Base-by-base conservation (phyloP, 2,888 invertebrate genomes). In the Boloria euphrosyne region DNA sequence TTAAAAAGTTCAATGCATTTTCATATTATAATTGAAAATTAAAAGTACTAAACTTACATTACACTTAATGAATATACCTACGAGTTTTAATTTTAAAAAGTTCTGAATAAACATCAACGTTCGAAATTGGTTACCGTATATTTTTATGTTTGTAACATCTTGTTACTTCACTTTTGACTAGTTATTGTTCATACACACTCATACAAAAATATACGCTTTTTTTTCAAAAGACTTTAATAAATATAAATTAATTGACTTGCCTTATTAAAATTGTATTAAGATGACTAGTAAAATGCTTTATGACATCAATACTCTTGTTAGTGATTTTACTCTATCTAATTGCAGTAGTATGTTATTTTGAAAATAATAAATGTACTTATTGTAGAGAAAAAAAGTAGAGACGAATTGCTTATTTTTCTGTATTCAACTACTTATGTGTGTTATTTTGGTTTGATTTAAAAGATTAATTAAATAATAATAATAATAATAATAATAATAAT, bases 141-240 rank as follows among this genome's bases (percentile, higher is more conserved):
- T 69, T 67, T 58, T 50, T 67, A 71, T 78, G 77, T 76, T 76
- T 72, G 75, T 77, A 78, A 77, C 74, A 71, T 71, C 77, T 82
- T 73, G 77, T 81, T 80, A 78, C 76, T 74, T 72, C 72, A 69
- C 70, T 73, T 74, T 72, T 73, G 68, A 72, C 68, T 69, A 72
- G 74, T 74, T 75, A 73, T 57, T 22, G 44, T 55, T 10, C 44
- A 55, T 55, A 55, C 44, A 31, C 13, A 16, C 27, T 47, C 16
- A 46, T 49, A 49, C 27, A 31, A 58, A 18, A 13, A 46, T 22
- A 22, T 4, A 16, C 16, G 13, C 38, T 31, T 44, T 43, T 38
- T 27, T 51, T 62, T 70, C 69, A 72, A 73, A 68, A 55, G 54
- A 52, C 66, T 44, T 68, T 69, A 71, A 71, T 52, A 50, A 55